These are phyloP conservation scores for Parasteatoda lunata DNA, from an alignment of 2,888 invertebrate species.

Conservation along the genomic window DNA sequence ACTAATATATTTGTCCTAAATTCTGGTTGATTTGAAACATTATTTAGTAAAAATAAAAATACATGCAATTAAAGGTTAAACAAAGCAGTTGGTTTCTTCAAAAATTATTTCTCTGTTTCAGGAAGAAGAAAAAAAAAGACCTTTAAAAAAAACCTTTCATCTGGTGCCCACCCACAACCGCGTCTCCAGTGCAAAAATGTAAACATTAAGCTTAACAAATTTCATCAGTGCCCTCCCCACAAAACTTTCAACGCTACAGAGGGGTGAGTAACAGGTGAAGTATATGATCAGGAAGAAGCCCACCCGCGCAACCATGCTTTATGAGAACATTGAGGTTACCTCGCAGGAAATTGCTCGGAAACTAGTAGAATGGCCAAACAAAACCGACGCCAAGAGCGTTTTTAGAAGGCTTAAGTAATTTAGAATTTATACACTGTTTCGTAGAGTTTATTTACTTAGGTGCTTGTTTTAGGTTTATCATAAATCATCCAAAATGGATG, in stretches of 20 bases:
- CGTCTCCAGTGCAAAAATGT: constrained; percentile 23
- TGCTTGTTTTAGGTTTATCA: background rate
- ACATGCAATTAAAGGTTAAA: too few species aligned
- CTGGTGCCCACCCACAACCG: constrained; percentile 21
- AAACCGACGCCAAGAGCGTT: background rate
- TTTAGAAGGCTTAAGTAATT: background rate
- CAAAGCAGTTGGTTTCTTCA: too few species aligned
- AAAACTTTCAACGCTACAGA: constrained; percentile 41
- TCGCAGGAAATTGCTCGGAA: background rate
- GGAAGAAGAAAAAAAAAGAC: too few species aligned
- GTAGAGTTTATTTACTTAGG: background rate
- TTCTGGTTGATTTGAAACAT: too few species aligned
- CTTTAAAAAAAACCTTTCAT: background rate
- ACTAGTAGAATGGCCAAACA: background rate
- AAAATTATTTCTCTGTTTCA: too few species aligned
- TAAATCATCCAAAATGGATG: too few species aligned
- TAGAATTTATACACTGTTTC: background rate
- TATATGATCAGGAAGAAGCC: constrained; percentile 22
- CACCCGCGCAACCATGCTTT: constrained; percentile 23
- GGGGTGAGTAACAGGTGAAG: constrained; percentile 52
- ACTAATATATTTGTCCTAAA: too few species aligned
- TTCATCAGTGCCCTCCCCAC: constrained; percentile 17
- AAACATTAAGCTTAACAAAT: constrained; percentile 46
- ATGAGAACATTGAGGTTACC: constrained; percentile 22
- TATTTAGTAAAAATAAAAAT: too few species aligned